Evolutionary conservation across 2,113 vertebrate species (phyloP).

Genomic region (Arothron firmamentum): DNA sequence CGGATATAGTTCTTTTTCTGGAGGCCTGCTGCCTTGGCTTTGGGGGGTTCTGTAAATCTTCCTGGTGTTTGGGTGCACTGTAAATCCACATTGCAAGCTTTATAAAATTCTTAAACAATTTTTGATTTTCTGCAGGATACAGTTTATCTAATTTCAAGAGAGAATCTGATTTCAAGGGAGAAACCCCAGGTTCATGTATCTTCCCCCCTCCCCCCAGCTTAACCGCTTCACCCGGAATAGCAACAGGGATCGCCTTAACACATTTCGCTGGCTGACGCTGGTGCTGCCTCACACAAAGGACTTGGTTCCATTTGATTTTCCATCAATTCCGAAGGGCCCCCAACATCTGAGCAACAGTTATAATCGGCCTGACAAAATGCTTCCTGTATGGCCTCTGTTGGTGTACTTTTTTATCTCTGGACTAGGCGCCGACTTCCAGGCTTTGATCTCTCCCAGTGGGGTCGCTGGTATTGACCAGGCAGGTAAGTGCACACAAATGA

Average conservation of each 20-base stretch:
- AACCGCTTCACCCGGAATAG: constrained; percentile 56
- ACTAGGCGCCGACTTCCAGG: constrained; percentile 49
- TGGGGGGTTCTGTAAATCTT: too few relatives aligned
- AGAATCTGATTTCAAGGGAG: constrained; percentile 10
- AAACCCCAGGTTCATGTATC: constrained; percentile 48
- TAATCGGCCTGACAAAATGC: constrained; percentile 28
- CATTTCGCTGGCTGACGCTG: constrained; percentile 24
- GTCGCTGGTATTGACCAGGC: constrained; percentile 39
- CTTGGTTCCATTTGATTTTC: not conserved
- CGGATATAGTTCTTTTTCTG: too few relatives aligned
- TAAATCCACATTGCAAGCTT: not conserved
- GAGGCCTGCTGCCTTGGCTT: too few relatives aligned
- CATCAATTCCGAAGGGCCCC: constrained; percentile 14
- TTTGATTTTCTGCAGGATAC: not conserved
- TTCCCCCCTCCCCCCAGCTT: too few relatives aligned
- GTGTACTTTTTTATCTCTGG: constrained; percentile 42
- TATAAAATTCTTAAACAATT: not conserved
- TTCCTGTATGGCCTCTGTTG: constrained; percentile 18
- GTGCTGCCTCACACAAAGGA: constrained; percentile 13
- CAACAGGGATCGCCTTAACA: constrained; percentile 52
- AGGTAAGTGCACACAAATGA: constrained; percentile 39
- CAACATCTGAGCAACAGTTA: not conserved
- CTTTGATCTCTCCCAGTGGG: constrained; percentile 31
- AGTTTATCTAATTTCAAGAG: constrained; percentile 1
- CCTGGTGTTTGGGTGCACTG: too few relatives aligned